phyloP scores from a whole-genome alignment of 2,888 invertebrate species.

The Drosophila lutescens region DNA sequence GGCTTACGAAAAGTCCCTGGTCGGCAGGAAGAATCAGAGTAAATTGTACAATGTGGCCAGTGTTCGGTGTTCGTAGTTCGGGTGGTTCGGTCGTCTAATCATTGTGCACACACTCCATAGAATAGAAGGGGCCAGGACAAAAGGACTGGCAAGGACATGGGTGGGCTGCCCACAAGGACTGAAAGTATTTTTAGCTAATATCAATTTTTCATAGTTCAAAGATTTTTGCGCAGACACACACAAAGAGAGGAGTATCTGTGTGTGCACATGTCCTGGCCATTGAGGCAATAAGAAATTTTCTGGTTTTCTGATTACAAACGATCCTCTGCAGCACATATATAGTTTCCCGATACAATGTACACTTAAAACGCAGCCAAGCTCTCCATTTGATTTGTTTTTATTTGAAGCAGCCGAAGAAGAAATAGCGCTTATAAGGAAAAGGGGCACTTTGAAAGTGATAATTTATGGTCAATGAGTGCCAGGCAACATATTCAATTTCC shows the following conservation, averaged over 20 bases:
- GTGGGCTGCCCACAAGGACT: slow-evolving; percentile 55
- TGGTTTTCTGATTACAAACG: slow-evolving; percentile 77
- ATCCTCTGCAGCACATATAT: slow-evolving; percentile 62
- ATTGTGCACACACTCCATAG: slow-evolving; percentile 76
- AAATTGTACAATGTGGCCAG: slow-evolving; percentile 77
- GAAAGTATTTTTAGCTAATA: slow-evolving; percentile 80
- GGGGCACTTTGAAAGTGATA: slow-evolving; percentile 63
- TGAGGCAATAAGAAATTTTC: slow-evolving; percentile 72
- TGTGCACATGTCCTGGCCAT: slow-evolving; percentile 46
- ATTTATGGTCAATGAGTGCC: slow-evolving; percentile 68
- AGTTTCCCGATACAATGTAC: slow-evolving; percentile 39
- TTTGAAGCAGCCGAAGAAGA: slow-evolving; percentile 11
- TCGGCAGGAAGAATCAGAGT: slow-evolving; percentile 63
- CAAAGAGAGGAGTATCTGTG: slow-evolving; percentile 21
- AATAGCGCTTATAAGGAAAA: slow-evolving; percentile 45
- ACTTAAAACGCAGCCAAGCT: slow-evolving; percentile 65
- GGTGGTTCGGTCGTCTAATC: slow-evolving; percentile 59
- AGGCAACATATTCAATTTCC: slow-evolving; percentile 39
- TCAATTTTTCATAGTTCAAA: slow-evolving; percentile 81
- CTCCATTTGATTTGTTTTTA: slow-evolving; percentile 56
- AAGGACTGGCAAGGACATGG: slow-evolving; percentile 56
- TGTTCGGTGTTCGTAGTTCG: slow-evolving; percentile 63
- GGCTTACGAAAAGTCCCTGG: slow-evolving; percentile 31
- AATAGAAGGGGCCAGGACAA: slow-evolving; percentile 43
- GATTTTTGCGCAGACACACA: slow-evolving; percentile 61